These are phyloP conservation scores for Ommatoiulus sabulosus DNA, from an alignment of 2,888 invertebrate genomes.

Conservation along the genomic window DNA sequence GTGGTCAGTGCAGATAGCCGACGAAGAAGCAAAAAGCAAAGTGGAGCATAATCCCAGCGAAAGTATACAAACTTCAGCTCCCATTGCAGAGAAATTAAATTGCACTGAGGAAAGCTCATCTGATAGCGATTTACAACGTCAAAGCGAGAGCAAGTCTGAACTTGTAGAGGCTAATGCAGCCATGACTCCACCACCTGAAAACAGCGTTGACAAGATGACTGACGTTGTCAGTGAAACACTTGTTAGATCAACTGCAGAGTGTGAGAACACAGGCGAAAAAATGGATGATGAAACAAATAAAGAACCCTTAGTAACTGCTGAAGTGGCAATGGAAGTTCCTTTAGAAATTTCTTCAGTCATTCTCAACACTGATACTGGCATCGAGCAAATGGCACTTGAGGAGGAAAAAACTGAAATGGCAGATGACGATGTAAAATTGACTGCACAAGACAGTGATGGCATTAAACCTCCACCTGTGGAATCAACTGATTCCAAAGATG, in stretches of 20 bases:
- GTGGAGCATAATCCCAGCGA: not conserved
- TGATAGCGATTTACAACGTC: constrained; percentile 7
- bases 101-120: constrained; percentile 56
- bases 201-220: not conserved
- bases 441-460: not conserved
- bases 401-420: constrained; percentile 32
- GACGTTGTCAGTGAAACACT: not conserved
- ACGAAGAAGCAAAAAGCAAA: not conserved
- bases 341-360: not conserved
- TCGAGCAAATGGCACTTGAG: not conserved
- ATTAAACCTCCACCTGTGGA: constrained; percentile 55
- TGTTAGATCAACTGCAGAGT: not conserved
- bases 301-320: not conserved
- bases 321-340: not conserved
- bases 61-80: not conserved
- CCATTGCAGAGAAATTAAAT: not conserved
- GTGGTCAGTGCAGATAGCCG: constrained; percentile 74
- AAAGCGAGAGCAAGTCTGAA: constrained; percentile 47
- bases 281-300: not conserved
- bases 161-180: not conserved
- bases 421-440: not conserved
- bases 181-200: not conserved
- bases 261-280: not conserved
- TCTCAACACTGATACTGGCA: not conserved
- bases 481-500: constrained; percentile 53